Evolutionary conservation across 2,888 invertebrate genomes (phyloP).

Genomic region (Aleiodes leptofemur): DNA sequence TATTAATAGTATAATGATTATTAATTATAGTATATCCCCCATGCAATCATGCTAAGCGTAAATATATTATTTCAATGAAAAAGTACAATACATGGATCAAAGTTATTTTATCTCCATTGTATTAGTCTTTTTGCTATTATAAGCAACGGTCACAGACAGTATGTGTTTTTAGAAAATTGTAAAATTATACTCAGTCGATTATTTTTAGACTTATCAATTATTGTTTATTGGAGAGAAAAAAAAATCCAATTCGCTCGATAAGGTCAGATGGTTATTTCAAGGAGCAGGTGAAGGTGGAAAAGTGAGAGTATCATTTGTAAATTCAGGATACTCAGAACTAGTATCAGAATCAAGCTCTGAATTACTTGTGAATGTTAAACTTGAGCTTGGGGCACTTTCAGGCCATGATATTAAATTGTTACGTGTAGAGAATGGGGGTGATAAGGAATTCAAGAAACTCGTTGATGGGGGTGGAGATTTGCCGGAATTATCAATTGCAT

Average conservation of each 20-base stretch:
- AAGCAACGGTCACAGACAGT: constrained; percentile 34
- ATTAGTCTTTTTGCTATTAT: neutral
- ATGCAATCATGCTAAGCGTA: constrained; percentile 70
- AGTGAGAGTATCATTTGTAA: constrained; percentile 71
- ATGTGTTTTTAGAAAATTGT: constrained; percentile 29
- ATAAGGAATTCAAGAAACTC: constrained; percentile 78
- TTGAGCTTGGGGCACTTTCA: constrained; percentile 72
- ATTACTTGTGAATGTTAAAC: constrained; percentile 73
- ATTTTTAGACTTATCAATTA: neutral
- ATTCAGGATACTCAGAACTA: constrained; percentile 74
- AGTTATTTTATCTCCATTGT: neutral
- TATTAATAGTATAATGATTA: constrained; percentile 54
- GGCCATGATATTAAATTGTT: constrained; percentile 71
- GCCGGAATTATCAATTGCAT: constrained; percentile 65
- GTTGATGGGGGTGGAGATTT: constrained; percentile 78
- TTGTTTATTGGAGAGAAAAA: neutral
- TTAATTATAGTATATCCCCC: constrained; percentile 57
- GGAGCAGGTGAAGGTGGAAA: constrained; percentile 74
- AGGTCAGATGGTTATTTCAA: constrained; percentile 50
- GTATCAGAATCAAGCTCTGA: constrained; percentile 73
- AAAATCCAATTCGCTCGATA: neutral
- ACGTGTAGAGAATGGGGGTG: constrained; percentile 75
- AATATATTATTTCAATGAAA: constrained; percentile 43
- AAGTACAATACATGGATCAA: neutral
- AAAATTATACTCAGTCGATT: neutral